These are phyloP conservation scores for Oryzias curvinotus DNA, from an alignment of 2,113 vertebrate species.

Conservation along the genomic window DNA sequence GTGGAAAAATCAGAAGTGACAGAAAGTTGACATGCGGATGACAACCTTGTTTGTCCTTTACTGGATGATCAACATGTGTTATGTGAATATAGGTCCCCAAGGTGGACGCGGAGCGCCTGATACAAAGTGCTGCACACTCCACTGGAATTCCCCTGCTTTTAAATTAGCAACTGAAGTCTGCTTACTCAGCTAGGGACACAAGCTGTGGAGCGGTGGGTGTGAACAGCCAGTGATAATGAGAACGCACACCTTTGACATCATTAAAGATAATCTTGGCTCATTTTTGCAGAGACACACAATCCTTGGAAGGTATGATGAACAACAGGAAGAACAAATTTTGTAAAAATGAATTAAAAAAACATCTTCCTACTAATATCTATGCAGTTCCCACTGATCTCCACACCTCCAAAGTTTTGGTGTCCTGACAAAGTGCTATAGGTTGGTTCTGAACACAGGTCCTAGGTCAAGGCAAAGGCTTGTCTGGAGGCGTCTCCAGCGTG, in stretches of 20 bases:
- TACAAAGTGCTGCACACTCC: slow-evolving; percentile 52
- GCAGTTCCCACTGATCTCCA: slow-evolving; percentile 9
- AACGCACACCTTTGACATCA: slow-evolving; percentile 60
- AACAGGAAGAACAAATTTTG: slow-evolving; percentile 43
- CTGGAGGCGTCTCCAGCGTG: slow-evolving; percentile 72
- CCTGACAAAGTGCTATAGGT: slow-evolving; percentile 16
- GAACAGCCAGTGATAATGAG: slow-evolving; percentile 65
- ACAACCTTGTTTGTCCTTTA: slow-evolving; percentile 77
- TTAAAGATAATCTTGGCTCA: slow-evolving; percentile 68
- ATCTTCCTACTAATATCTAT: slow-evolving; percentile 17
- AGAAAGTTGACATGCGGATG: slow-evolving; percentile 70
- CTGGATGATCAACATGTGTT: slow-evolving; percentile 74
- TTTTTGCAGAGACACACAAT: slow-evolving; percentile 61
- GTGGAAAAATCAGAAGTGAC: slow-evolving; percentile 73
- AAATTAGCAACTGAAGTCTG: slow-evolving; percentile 62
- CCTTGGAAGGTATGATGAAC: slow-evolving; percentile 33
- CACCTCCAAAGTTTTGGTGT: slow-evolving; percentile 26
- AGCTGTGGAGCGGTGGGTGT: slow-evolving; percentile 47
- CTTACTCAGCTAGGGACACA: slow-evolving; percentile 56
- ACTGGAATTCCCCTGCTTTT: slow-evolving; percentile 61
- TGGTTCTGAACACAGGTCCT: slow-evolving; percentile 42
- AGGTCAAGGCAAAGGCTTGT: slow-evolving; percentile 68
- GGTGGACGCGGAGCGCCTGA: slow-evolving; percentile 58
- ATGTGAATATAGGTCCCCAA: slow-evolving; percentile 58
- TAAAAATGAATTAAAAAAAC: slow-evolving; percentile 19